Conservation (phyloP, 37 sponge, comb jelly and placozoan species). For the Hormiphora californensis region DNA sequence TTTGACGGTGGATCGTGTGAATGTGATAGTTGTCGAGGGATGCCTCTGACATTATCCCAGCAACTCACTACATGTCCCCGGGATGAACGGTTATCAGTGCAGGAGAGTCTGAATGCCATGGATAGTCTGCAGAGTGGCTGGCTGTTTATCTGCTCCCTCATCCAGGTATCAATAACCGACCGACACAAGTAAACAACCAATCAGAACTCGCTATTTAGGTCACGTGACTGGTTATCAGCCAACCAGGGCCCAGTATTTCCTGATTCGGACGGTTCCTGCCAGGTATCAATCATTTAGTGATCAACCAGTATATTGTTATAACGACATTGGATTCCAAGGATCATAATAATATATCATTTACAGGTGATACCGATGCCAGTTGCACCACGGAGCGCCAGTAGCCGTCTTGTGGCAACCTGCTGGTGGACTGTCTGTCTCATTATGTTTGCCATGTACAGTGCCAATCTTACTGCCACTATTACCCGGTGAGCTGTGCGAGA, state of each 20-base stretch:
- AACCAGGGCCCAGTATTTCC: too few relatives aligned
- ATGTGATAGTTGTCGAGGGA: neutral
- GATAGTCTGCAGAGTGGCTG: neutral
- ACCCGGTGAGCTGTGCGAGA: neutral
- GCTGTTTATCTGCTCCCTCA: neutral
- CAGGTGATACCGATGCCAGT: neutral
- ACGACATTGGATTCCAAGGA: too few relatives aligned
- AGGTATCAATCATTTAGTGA: too few relatives aligned
- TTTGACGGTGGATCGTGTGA: too few relatives aligned
- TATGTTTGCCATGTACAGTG: neutral
- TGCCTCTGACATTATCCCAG: neutral
- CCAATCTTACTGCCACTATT: neutral
- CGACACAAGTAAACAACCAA: too few relatives aligned
- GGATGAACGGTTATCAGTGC: neutral
- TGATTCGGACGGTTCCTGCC: too few relatives aligned
- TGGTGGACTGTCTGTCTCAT: neutral
- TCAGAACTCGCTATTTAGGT: too few relatives aligned
- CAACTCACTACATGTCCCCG: neutral
- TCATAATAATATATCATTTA: too few relatives aligned
- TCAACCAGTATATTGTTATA: too few relatives aligned
- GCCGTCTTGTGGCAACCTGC: slow-evolving; percentile 21
- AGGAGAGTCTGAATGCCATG: neutral
- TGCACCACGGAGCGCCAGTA: neutral
- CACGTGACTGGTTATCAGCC: too few relatives aligned
- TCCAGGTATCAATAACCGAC: too few relatives aligned